A percentile compares a stretch with the other conserved stretches of the same genome.
Evolutionary conservation across 2,888 invertebrate species (phyloP).

Genomic region (Caenorhabditis auriculariae): DNA sequence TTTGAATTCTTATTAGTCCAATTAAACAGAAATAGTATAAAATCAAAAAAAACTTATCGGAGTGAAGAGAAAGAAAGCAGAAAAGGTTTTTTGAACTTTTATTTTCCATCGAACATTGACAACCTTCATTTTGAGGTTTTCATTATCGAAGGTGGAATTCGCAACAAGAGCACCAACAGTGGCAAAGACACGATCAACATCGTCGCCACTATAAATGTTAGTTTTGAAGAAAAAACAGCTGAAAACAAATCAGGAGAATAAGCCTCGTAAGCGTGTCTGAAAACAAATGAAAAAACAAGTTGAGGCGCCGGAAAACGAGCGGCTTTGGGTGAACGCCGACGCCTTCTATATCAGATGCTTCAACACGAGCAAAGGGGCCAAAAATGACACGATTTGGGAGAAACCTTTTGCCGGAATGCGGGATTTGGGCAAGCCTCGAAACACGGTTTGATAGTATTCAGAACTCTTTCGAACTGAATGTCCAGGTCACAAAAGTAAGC

Average conservation of each 20-base stretch:
- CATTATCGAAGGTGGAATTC: slow-evolving; percentile 36
- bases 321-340: slow-evolving; percentile 35
- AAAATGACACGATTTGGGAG: slow-evolving; percentile 20
- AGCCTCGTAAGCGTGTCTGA: too few relatives aligned
- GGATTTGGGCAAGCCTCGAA: slow-evolving; percentile 15
- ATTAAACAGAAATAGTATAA: too few relatives aligned
- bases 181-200: too few relatives aligned
- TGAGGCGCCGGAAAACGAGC: slow-evolving; percentile 19
- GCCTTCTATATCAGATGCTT: slow-evolving; percentile 29
- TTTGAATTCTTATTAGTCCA: too few relatives aligned
- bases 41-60: too few relatives aligned
- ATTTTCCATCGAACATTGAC: too few relatives aligned
- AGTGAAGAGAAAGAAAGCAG: too few relatives aligned
- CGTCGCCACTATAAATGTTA: too few relatives aligned
- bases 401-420: slow-evolving; percentile 36
- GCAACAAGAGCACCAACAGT: slow-evolving; percentile 10
- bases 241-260: slow-evolving; percentile 11
- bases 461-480: neutral
- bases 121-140: slow-evolving; percentile 2
- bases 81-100: too few relatives aligned
- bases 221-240: slow-evolving; percentile 3
- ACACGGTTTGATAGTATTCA: slow-evolving; percentile 11
- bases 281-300: neutral
- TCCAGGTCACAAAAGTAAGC: slow-evolving; percentile 10
- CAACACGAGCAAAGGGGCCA: slow-evolving; percentile 9